Conservation (phyloP, 2,888 invertebrate species). For the Parnassius mnemosyne region DNA sequence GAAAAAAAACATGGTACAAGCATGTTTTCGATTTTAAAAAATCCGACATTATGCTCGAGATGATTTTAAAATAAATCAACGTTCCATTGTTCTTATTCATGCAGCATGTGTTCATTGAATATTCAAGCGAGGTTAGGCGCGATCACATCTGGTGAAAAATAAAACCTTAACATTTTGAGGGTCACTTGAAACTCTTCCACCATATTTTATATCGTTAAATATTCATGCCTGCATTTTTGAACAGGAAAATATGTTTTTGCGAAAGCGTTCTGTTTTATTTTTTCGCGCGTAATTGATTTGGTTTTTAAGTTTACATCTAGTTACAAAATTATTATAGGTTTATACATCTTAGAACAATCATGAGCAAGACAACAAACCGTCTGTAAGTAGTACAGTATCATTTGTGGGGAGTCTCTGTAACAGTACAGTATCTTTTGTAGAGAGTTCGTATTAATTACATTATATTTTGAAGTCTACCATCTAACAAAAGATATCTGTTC, state of each 20-base stretch:
- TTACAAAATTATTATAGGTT: too few species aligned
- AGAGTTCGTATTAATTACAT: too few species aligned
- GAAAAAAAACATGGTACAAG: too few species aligned
- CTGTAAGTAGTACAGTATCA: too few species aligned
- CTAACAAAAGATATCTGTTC: too few species aligned
- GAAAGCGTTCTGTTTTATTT: background rate
- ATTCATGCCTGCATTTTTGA: constrained; percentile 18
- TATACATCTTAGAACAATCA: too few species aligned
- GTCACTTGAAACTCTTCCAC: constrained; percentile 15
- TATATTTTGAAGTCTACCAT: too few species aligned
- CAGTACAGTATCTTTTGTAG: too few species aligned
- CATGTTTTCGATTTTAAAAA: background rate
- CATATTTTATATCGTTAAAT: constrained; percentile 21
- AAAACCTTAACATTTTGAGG: constrained; percentile 21
- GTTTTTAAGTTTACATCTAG: too few species aligned
- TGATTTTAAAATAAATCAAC: constrained; percentile 23
- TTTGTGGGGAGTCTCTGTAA: too few species aligned
- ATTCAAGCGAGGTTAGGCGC: constrained; percentile 23
- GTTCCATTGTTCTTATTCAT: constrained; percentile 9
- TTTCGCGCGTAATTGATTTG: background rate
- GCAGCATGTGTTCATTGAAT: constrained; percentile 24
- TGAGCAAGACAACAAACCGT: too few species aligned
- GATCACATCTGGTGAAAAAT: constrained; percentile 24
- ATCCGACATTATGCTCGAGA: background rate
- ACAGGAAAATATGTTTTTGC: background rate